Percentiles rank a stretch among this genome's conserved stretches.
Conservation (phyloP, 1,140 invertebrate genomes). For the Drosophila pandora region DNA sequence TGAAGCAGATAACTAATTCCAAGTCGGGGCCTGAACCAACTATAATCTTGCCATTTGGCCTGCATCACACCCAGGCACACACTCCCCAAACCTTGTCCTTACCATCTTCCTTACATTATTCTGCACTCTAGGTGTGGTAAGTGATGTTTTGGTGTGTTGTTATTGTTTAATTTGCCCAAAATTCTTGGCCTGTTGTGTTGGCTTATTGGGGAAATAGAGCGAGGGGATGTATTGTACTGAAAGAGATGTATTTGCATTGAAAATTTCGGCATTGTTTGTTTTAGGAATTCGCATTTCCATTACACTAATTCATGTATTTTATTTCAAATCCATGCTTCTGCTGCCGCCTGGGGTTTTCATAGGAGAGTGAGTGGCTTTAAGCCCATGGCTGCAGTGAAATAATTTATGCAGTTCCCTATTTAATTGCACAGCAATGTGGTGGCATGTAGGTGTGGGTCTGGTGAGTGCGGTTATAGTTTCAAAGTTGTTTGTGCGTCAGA, state of each 20-base stretch:
- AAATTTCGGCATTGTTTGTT: slow-evolving; percentile 54
- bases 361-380: slow-evolving; percentile 28
- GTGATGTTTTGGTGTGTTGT: slow-evolving; percentile 28
- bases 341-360: slow-evolving; percentile 21
- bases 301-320: slow-evolving; percentile 64
- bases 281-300: slow-evolving; percentile 54
- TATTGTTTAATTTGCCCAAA: slow-evolving; percentile 59
- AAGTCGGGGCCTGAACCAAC: slow-evolving; percentile 22
- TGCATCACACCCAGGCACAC: neutral
- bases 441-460: slow-evolving; percentile 1
- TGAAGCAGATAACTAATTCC: slow-evolving; percentile 36
- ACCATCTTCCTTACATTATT: slow-evolving; percentile 20
- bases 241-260: slow-evolving; percentile 35
- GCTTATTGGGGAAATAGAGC: slow-evolving; percentile 18
- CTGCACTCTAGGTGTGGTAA: slow-evolving; percentile 8
- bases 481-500: slow-evolving; percentile 28
- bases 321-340: slow-evolving; percentile 44
- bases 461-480: slow-evolving; percentile 35
- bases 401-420: slow-evolving; percentile 60
- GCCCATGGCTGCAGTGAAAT: slow-evolving; percentile 41
- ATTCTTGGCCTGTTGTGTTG: slow-evolving; percentile 27
- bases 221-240: too few relatives aligned
- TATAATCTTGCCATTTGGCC: slow-evolving; percentile 45
- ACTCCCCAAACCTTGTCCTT: slow-evolving; percentile 17
- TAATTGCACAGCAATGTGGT: slow-evolving; percentile 44